phyloP scores from a whole-genome alignment of 2,797 vertebrate genomes.

The Liparis tanakae region DNA sequence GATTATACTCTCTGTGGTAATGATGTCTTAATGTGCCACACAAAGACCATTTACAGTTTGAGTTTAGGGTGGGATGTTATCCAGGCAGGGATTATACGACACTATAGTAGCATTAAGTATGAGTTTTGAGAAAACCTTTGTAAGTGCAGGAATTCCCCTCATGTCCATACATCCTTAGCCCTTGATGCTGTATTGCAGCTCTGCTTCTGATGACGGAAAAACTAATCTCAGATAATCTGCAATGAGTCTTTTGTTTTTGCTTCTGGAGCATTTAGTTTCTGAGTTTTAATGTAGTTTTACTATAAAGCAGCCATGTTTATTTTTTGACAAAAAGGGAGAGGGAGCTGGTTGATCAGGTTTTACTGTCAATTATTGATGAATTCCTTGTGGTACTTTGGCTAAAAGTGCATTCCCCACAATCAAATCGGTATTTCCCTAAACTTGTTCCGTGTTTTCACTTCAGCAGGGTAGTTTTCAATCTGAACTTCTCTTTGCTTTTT shows the following conservation, averaged over 20 bases:
- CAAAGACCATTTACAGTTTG: slow-evolving; percentile 17
- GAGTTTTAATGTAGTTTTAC: slow-evolving; percentile 5
- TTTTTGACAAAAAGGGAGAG: background rate
- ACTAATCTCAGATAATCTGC: slow-evolving; percentile 55
- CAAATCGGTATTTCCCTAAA: background rate
- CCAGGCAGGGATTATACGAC: background rate
- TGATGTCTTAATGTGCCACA: slow-evolving; percentile 20
- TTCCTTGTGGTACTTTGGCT: background rate
- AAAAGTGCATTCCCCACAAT: background rate
- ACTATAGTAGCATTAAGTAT: slow-evolving; percentile 3
- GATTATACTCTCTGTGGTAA: slow-evolving; percentile 47
- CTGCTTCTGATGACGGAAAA: slow-evolving; percentile 50
- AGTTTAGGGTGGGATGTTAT: background rate
- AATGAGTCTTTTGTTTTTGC: slow-evolving; percentile 46
- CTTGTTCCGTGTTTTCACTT: slow-evolving; percentile 6
- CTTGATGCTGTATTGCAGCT: slow-evolving; percentile 39
- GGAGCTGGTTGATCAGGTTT: background rate
- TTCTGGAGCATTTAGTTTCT: slow-evolving; percentile 2
- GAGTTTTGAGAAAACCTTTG: slow-evolving; percentile 36
- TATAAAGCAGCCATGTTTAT: background rate
- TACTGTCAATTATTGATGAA: slow-evolving; percentile 22
- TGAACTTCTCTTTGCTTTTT: slow-evolving; percentile 18
- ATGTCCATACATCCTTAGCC: slow-evolving; percentile 45
- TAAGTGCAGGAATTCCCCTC: slow-evolving; percentile 68
- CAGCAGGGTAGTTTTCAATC: background rate